Conservation (phyloP, 2,113 vertebrate species). For the Sinosuthora webbiana region DNA sequence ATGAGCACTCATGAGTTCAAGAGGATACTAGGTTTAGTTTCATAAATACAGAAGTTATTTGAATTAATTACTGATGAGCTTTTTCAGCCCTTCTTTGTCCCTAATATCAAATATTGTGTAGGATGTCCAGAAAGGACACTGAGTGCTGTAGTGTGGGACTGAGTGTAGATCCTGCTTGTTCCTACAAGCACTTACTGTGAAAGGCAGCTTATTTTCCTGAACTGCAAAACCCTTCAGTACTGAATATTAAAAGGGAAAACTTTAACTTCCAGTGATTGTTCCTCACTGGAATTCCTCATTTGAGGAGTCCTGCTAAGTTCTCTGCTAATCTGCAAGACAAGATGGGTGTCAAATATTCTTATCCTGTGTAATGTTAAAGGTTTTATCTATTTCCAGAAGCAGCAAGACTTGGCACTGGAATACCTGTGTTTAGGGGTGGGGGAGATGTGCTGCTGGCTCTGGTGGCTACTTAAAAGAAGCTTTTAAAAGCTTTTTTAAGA, state of each 20-base stretch:
- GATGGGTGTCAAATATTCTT: neutral
- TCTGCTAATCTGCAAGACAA: neutral
- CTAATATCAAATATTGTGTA: neutral
- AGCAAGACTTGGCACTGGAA: neutral
- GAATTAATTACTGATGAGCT: neutral
- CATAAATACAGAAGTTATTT: neutral
- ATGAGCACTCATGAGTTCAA: neutral
- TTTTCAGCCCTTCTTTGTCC: neutral
- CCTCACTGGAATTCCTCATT: neutral
- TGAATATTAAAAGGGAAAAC: neutral
- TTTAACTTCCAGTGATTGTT: neutral
- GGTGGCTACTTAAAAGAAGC: neutral
- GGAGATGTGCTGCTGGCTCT: neutral
- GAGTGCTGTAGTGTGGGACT: neutral
- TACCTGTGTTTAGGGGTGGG: neutral
- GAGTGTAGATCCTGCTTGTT: neutral
- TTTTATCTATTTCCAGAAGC: neutral
- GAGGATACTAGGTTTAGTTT: neutral
- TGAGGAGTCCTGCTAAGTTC: neutral
- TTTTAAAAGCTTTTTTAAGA: fast-evolving
- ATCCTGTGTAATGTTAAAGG: neutral
- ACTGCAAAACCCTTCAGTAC: neutral
- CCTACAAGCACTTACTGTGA: neutral
- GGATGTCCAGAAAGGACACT: neutral
- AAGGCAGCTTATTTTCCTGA: neutral